Evolutionary conservation across 2,113 vertebrate genomes (phyloP), one percentile per base, ranked within the genome.

Genomic region (Tragelaphus scriptus): DNA sequence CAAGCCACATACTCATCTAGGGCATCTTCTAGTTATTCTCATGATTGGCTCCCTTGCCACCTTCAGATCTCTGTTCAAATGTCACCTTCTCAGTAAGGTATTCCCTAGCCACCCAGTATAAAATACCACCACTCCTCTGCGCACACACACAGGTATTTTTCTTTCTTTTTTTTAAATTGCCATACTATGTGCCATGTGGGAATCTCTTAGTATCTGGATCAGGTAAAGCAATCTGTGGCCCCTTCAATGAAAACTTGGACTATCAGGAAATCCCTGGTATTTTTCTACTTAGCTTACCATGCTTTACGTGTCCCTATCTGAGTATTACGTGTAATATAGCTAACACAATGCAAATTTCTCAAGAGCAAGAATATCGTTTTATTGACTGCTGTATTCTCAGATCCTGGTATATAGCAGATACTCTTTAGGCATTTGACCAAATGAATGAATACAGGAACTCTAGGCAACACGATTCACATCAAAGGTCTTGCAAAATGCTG

Each of bases 401-500:
- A 6, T 96, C 30, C 86, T 94, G 65, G 19, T 36, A 61, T 88
- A 51, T 49, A 80, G 30, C 7, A 77, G 36, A 28, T 85, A 51
- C 32, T 40, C 61, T 86, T 58, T 75, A 90, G 25, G 30, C 87
- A 87, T 61, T 68, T 80, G 47, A 94, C 23, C n/a, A 79, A 79
- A 32, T 47, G 65, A 89, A 95, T 80, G 28, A 93, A 95, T 81
- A 84, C 10, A 90, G 75, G 16, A 26, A 44, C 75, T 58, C 40
- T 85, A 88, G 51, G 26, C 79, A 96, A 82, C 59, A 36, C 11
- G 23, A 88, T 40, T 63, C n/a, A 40, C n/a, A 75, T 49, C 49
- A 90, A 85, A 26, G 81, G 77, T 75, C 80, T 71, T 96, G 16
- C 59, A 97, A 97, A 95, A 81, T 25, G 44, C 56, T 95, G 59